These are phyloP conservation scores for Mormyrops attenuatus DNA, from an alignment of 2,797 vertebrate genomes.

Conservation along the genomic window DNA sequence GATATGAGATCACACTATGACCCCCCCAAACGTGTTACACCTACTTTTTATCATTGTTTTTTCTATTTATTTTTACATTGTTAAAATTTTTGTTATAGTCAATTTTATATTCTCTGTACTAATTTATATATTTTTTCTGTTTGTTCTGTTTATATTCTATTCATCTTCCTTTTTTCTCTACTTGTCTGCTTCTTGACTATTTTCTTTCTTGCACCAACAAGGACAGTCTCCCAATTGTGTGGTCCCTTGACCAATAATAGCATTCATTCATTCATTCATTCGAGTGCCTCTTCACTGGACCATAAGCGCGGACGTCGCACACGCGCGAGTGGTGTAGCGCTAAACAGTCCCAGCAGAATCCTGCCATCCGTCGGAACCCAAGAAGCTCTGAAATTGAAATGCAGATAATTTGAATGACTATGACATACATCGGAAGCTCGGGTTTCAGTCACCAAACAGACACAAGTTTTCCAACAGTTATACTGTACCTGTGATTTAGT, in stretches of 20 bases:
- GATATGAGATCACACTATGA: background rate
- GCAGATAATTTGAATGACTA: background rate
- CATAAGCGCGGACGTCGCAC: background rate
- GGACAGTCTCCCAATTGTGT: background rate
- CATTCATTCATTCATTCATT: background rate
- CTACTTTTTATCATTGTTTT: background rate
- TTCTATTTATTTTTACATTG: background rate
- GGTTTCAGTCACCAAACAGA: background rate
- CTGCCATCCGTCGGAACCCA: background rate
- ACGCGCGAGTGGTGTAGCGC: background rate
- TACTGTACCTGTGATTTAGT: background rate
- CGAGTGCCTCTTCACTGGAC: background rate
- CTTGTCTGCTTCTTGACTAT: background rate
- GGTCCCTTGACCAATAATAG: background rate
- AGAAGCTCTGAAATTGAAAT: background rate
- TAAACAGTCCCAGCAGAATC: background rate
- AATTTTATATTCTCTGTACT: background rate
- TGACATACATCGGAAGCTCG: background rate
- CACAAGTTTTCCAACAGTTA: background rate
- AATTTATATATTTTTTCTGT: background rate
- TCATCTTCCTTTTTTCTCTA: background rate
- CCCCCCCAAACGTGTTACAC: background rate
- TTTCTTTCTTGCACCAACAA: background rate
- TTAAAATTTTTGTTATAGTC: background rate
- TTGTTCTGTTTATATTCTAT: background rate